phyloP scores from a whole-genome alignment of 1,140 invertebrate species.

The Ooceraea biroi region DNA sequence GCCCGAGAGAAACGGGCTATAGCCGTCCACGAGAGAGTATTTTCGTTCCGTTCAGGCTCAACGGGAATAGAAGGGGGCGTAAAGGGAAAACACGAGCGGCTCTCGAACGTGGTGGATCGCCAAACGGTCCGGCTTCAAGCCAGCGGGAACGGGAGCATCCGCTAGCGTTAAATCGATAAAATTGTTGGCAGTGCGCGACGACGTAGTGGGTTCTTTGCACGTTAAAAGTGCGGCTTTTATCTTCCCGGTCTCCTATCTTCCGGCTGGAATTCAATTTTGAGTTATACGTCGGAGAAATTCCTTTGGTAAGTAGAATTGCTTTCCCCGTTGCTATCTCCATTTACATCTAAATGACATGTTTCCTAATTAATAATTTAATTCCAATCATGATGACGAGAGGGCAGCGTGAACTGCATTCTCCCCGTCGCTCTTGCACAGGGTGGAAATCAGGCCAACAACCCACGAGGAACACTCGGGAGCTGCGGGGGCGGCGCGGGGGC shows the following conservation, averaged over 20 bases:
- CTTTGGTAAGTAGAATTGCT: too few relatives aligned
- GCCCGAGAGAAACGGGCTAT: constrained; percentile 40
- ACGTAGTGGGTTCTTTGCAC: too few relatives aligned
- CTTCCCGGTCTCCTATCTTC: background rate
- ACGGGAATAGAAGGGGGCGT: constrained; percentile 70
- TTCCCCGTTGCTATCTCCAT: too few relatives aligned
- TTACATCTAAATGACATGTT: background rate
- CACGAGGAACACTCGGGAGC: constrained; percentile 55
- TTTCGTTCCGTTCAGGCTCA: constrained; percentile 59
- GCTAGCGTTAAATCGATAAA: background rate
- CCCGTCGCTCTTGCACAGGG: constrained; percentile 37
- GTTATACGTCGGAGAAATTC: background rate
- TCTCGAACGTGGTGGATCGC: background rate
- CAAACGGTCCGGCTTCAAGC: background rate
- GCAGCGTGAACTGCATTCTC: background rate
- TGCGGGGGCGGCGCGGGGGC: constrained; percentile 37
- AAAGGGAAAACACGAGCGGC: constrained; percentile 54
- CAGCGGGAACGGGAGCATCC: background rate
- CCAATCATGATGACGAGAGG: background rate
- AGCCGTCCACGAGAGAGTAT: constrained; percentile 50
- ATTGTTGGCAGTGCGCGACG: background rate
- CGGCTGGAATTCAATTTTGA: background rate
- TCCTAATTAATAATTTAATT: background rate
- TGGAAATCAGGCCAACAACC: constrained; percentile 77
- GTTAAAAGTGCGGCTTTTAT: too few relatives aligned